Percentiles rank a stretch among this genome's conserved stretches.
Evolutionary conservation across 2,888 invertebrate species (phyloP).

Genomic region (Zaprionus obscuricornis): DNA sequence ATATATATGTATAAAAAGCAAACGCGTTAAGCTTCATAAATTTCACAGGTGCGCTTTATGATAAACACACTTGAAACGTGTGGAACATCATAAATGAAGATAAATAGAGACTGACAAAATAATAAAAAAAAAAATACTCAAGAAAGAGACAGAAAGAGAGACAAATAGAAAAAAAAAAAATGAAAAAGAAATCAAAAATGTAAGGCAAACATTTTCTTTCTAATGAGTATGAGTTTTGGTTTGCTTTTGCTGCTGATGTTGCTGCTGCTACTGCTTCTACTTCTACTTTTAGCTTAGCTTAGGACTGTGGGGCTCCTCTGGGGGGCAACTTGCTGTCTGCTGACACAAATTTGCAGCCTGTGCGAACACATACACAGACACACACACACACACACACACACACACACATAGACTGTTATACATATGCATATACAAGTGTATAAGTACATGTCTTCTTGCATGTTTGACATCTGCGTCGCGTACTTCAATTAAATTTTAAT

Average conservation of each 20-base stretch:
- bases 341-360: slow-evolving; percentile 61
- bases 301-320: slow-evolving; percentile 11
- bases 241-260: slow-evolving; percentile 1
- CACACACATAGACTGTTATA: slow-evolving; percentile 22
- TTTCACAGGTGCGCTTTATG: slow-evolving; percentile 28
- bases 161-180: slow-evolving; percentile 13
- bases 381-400: background rate
- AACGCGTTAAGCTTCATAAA: slow-evolving; percentile 27
- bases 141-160: too few species aligned
- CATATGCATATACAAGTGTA: slow-evolving; percentile 2
- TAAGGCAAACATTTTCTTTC: slow-evolving; percentile 47
- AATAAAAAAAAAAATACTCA: too few species aligned
- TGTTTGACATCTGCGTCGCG: slow-evolving; percentile 46
- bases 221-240: slow-evolving; percentile 54
- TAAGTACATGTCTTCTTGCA: slow-evolving; percentile 34
- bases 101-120: slow-evolving; percentile 34
- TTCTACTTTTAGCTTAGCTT: slow-evolving; percentile 4
- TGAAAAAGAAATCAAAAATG: slow-evolving; percentile 28
- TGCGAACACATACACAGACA: slow-evolving; percentile 14
- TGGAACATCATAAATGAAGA: slow-evolving; percentile 38
- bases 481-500: slow-evolving; percentile 77
- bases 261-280: background rate
- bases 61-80: slow-evolving; percentile 12
- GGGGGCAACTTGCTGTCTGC: slow-evolving; percentile 58
- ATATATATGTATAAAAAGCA: too few species aligned